Base-by-base conservation (phyloP, 2,888 invertebrate genomes). In the Volucella bombylans region DNA sequence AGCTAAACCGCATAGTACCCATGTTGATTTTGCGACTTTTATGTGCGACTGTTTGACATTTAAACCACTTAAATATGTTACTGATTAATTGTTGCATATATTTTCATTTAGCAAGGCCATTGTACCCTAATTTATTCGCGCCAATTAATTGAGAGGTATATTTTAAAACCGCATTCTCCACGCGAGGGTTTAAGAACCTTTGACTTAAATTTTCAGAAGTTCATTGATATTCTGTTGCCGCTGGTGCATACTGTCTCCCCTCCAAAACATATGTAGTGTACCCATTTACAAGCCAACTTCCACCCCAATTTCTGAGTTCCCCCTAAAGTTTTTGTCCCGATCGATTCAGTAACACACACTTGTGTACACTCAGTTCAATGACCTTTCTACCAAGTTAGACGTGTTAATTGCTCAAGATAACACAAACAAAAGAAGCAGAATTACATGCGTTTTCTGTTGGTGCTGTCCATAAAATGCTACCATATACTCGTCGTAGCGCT, bases 371-470 rank as follows among this genome's bases (percentile, higher is more conserved):
- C 23, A 71, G 83, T 83, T 80, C 69, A 71, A 80, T 69, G 80
- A 74, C 83, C 6, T 61, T 41, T 50, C 47, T 38, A 47, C 59
- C 74, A 76, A 71, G 67, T 80, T 83, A 83, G 83, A 83, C 71
- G 74, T 83, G 83, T 80, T 83, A 83, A 83, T 83, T 83, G 74
- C 80, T 80, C 55, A 31, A 71, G 65, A 74, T 72, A 68, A 62
- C 50, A 79, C 78, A 64, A 82, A 73, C 64, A 74, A 69, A 74
- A 23, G 59, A 71, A 69, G 47, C 18, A 8, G 12, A 68, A 62
- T 38, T 41, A 41, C 55, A 47, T 39, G 47, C 15, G 11, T 50
- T 43, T 62, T 57, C 54, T 2, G n/a, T 67, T 68, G 54, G 31
- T 31, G 31, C 31, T 6, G 4, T 31, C 31, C 2, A 31, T 31